Conservation (phyloP, 2,113 vertebrate genomes). For the Dendrocopos noguchii region DNA sequence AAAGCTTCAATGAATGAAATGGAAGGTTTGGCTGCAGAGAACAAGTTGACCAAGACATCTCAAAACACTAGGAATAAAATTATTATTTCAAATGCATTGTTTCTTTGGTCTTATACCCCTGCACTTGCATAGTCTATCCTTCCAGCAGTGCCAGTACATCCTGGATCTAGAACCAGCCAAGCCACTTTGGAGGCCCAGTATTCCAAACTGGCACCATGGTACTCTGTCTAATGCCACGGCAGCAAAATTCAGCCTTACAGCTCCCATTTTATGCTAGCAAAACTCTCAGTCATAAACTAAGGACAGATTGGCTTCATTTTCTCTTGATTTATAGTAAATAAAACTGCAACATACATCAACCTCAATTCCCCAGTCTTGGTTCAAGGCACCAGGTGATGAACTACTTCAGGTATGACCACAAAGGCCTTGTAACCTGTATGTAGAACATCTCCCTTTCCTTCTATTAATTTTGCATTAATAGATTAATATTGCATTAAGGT, state of each 20-base stretch:
- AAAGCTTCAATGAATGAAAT: neutral
- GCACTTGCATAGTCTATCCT: neutral
- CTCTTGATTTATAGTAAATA: neutral
- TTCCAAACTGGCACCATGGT: neutral
- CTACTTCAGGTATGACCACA: neutral
- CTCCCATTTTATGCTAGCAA: rapidly evolving
- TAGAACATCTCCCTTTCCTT: neutral
- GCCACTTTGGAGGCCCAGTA: neutral
- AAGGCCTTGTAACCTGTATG: neutral
- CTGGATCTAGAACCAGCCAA: neutral
- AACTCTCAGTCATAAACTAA: neutral
- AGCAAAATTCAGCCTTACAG: neutral
- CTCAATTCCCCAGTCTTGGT: rapidly evolving
- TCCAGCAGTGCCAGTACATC: rapidly evolving
- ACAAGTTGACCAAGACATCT: neutral
- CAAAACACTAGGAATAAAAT: neutral
- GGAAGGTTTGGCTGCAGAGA: neutral
- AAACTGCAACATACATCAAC: neutral
- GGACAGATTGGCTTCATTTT: neutral
- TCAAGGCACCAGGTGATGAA: neutral
- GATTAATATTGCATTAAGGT: neutral
- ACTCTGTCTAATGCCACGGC: rapidly evolving
- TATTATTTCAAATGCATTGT: neutral
- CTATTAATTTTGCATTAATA: neutral
- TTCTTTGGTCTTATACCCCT: neutral